These are phyloP conservation scores for Etheostoma cragini DNA, from an alignment of 2,113 vertebrate species.

Conservation along the genomic window DNA sequence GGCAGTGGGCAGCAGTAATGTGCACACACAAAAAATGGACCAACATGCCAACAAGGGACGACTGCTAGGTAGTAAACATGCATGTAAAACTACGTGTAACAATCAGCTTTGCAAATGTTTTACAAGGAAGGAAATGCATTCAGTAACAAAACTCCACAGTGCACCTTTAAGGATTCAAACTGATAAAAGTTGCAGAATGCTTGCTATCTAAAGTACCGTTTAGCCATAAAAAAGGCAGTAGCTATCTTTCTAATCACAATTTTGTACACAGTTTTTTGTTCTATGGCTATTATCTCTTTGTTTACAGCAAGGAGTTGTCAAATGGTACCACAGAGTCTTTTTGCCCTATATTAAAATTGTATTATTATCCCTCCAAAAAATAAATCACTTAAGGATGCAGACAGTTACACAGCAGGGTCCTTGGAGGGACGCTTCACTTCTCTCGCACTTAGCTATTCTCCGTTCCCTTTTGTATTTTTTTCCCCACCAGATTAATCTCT, in stretches of 20 bases:
- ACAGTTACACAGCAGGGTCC: conserved; percentile 52
- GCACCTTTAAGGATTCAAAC: not conserved
- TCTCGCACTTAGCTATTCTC: conserved; percentile 14
- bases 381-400: conserved; percentile 42
- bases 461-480: conserved; percentile 10
- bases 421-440: conserved; percentile 38
- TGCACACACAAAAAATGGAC: not conserved
- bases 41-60: not conserved
- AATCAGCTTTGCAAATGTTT: not conserved
- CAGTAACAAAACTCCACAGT: not conserved
- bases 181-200: not conserved
- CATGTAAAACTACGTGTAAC: not conserved
- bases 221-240: not conserved
- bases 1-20: not conserved
- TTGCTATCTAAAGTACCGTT: not conserved
- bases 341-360: conserved; percentile 36
- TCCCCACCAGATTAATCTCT: conserved; percentile 54
- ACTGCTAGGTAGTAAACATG: not conserved
- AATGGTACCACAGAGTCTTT: conserved; percentile 25
- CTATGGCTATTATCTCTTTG: not conserved
- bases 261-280: not conserved
- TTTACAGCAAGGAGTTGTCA: conserved; percentile 29
- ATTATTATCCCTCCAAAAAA: conserved; percentile 36
- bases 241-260: conserved; percentile 2
- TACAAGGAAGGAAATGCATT: not conserved